Conservation (phyloP, 2,888 invertebrate genomes). For the Aphidoletes aphidimyza region DNA sequence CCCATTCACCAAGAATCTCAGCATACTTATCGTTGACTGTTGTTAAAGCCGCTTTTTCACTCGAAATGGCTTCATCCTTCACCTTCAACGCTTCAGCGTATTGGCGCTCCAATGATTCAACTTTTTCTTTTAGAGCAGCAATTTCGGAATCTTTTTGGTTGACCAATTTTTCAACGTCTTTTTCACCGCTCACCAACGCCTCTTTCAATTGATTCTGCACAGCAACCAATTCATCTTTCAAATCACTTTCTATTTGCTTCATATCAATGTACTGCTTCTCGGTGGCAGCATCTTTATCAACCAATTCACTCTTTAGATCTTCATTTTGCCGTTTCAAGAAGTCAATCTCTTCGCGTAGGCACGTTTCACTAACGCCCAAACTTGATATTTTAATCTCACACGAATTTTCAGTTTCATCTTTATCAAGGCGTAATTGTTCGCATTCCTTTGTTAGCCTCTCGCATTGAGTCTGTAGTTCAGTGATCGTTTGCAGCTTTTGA, state of each 20-base stretch:
- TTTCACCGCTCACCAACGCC: conserved; percentile 55
- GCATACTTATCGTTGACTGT: conserved; percentile 25
- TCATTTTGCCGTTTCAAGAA: conserved; percentile 64
- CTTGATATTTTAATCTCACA: conserved; percentile 5
- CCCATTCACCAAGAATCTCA: conserved; percentile 64
- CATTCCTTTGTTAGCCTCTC: not conserved
- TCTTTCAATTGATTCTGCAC: conserved; percentile 55
- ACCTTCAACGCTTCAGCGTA: conserved; percentile 56
- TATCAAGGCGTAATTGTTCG: conserved; percentile 32
- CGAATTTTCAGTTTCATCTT: conserved; percentile 48
- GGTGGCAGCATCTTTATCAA: conserved; percentile 56
- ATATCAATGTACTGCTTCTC: conserved; percentile 63
- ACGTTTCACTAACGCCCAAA: conserved; percentile 14
- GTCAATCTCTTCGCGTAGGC: conserved; percentile 55
- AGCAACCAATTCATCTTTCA: conserved; percentile 56
- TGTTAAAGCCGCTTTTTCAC: conserved; percentile 55
- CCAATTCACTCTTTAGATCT: conserved; percentile 68
- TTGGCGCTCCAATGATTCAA: conserved; percentile 55
- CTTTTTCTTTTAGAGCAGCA: conserved; percentile 58
- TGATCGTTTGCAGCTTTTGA: conserved; percentile 9
- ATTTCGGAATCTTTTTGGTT: conserved; percentile 60
- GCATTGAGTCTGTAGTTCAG: conserved; percentile 10
- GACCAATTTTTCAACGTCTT: conserved; percentile 58
- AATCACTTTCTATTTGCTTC: conserved; percentile 60
- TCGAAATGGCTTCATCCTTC: conserved; percentile 55